Evolutionary conservation across 2,797 vertebrate genomes (phyloP).

Genomic region (Chelon auratus): DNA sequence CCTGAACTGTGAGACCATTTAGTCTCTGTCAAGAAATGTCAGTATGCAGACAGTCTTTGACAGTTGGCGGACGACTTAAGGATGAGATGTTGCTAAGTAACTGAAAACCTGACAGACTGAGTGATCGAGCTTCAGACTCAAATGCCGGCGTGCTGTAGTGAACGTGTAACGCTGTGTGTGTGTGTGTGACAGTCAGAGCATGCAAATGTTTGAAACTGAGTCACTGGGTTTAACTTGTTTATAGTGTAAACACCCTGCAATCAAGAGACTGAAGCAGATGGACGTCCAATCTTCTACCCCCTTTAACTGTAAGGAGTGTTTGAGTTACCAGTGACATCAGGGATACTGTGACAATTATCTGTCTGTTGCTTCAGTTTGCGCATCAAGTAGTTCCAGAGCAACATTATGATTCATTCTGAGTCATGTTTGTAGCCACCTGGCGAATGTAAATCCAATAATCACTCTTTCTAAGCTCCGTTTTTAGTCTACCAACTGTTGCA

Average conservation of each 20-base stretch:
- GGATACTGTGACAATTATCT: background rate
- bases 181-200: background rate
- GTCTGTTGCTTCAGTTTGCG: background rate
- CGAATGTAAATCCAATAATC: background rate
- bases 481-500: background rate
- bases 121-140: conserved; percentile 57
- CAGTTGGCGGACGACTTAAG: conserved; percentile 58
- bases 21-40: conserved; percentile 55
- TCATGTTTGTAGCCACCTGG: conserved; percentile 5
- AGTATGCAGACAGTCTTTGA: conserved; percentile 52
- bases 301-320: conserved; percentile 7
- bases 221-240: conserved; percentile 20
- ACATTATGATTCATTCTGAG: background rate
- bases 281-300: background rate
- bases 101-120: conserved; percentile 70
- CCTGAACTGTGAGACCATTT: conserved; percentile 18
- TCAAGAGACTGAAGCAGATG: conserved; percentile 26
- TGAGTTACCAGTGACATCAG: background rate
- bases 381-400: background rate
- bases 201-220: background rate
- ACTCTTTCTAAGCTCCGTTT: background rate
- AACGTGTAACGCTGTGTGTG: conserved; percentile 5
- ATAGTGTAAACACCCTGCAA: background rate
- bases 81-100: conserved; percentile 74
- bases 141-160: conserved; percentile 63